phyloP scores from a whole-genome alignment of 2,797 vertebrate genomes.

The Enteromius viviparus region DNA sequence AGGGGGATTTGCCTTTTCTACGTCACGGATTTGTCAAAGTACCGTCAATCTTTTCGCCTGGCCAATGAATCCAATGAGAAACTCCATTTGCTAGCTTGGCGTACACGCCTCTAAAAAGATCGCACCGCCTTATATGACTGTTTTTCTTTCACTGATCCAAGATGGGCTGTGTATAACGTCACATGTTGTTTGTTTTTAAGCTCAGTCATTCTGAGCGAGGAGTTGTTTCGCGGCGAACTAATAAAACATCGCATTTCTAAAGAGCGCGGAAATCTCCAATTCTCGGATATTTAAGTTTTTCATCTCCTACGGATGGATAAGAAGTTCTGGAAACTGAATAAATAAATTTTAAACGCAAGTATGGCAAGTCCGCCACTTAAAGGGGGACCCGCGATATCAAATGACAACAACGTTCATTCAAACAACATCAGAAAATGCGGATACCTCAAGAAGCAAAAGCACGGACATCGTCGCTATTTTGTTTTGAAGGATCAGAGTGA shows the following conservation, averaged over 20 bases:
- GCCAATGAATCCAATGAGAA: constrained; percentile 83
- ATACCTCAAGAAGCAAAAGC: constrained; percentile 94
- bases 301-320: constrained; percentile 62
- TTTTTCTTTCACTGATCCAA: constrained; percentile 78
- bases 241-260: constrained; percentile 63
- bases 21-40: constrained; percentile 53
- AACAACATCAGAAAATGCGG: constrained; percentile 87
- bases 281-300: neutral
- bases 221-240: constrained; percentile 86
- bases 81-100: constrained; percentile 56
- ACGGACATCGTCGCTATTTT: constrained; percentile 96
- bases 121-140: constrained; percentile 79
- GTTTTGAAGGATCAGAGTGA: constrained; percentile 85
- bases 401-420: constrained; percentile 73
- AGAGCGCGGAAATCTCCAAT: constrained; percentile 29
- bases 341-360: constrained; percentile 62
- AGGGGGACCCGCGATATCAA: constrained; percentile 74
- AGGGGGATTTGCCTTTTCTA: constrained; percentile 22
- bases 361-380: constrained; percentile 89
- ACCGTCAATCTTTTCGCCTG: constrained; percentile 67
- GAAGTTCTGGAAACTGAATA: constrained; percentile 60
- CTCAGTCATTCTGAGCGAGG: constrained; percentile 85
- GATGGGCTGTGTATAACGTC: constrained; percentile 84
- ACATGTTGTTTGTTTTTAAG: constrained; percentile 94
- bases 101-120: constrained; percentile 70